These are phyloP conservation scores for Cephus rjabovi DNA, from an alignment of 2,888 invertebrate genomes.

Conservation along the genomic window DNA sequence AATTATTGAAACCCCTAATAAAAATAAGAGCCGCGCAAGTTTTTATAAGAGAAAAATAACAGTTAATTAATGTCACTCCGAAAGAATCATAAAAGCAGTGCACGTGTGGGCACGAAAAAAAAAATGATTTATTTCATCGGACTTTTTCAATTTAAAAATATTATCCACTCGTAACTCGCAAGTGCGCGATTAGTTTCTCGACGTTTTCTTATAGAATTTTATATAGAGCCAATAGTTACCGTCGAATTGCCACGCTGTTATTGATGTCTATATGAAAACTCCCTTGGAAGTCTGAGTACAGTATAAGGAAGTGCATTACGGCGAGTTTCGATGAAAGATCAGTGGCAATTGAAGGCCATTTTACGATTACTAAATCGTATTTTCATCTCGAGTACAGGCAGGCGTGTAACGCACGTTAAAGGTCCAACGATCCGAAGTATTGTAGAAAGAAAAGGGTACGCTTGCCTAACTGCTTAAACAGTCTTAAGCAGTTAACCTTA, in stretches of 20 bases:
- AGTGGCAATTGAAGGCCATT: background rate
- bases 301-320: background rate
- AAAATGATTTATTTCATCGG: background rate
- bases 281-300: background rate
- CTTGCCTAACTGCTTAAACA: background rate
- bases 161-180: background rate
- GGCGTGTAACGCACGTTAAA: background rate
- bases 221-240: background rate
- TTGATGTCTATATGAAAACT: background rate
- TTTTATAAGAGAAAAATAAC: background rate
- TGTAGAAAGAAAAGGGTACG: background rate
- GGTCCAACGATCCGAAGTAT: background rate
- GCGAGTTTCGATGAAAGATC: background rate
- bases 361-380: background rate
- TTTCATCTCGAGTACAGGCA: background rate
- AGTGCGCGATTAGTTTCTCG: background rate
- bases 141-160: background rate
- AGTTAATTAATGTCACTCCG: background rate
- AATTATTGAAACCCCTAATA: background rate
- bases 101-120: too few relatives aligned
- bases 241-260: background rate
- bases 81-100: background rate
- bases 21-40: background rate
- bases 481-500: background rate
- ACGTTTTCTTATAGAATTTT: background rate